Conservation (phyloP, 53 echinoderm and acorn worm genomes). For the Stichopus horrens region DNA sequence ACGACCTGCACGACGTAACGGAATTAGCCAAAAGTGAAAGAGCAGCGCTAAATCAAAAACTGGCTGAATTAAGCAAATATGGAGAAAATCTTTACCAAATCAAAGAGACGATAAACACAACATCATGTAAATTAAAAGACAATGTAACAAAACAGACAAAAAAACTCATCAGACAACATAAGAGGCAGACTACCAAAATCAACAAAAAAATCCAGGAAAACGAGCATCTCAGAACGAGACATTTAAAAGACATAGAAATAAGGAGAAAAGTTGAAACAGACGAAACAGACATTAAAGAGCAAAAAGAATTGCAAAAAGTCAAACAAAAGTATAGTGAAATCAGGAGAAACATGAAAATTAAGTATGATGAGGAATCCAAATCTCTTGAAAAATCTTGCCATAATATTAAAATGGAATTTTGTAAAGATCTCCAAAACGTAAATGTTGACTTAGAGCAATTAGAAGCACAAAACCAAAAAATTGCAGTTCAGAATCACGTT, state of each 20-base stretch:
- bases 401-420: background rate
- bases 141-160: background rate
- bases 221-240: background rate
- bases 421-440: background rate
- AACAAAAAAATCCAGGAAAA: background rate
- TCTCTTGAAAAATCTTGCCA: background rate
- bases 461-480: background rate
- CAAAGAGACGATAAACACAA: background rate
- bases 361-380: background rate
- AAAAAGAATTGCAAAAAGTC: background rate
- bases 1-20: background rate
- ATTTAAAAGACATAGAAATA: background rate
- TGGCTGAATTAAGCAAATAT: background rate
- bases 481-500: background rate
- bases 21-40: background rate
- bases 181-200: background rate
- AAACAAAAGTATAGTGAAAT: background rate
- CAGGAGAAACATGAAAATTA: background rate
- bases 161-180: background rate
- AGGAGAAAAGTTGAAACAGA: background rate
- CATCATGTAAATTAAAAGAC: background rate
- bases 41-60: background rate
- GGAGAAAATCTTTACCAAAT: background rate
- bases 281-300: background rate
- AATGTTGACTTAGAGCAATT: background rate